Percentiles rank a stretch among this genome's conserved stretches.
phyloP scores from a whole-genome alignment of 2,797 vertebrate genomes.

The Chelon labrosus region DNA sequence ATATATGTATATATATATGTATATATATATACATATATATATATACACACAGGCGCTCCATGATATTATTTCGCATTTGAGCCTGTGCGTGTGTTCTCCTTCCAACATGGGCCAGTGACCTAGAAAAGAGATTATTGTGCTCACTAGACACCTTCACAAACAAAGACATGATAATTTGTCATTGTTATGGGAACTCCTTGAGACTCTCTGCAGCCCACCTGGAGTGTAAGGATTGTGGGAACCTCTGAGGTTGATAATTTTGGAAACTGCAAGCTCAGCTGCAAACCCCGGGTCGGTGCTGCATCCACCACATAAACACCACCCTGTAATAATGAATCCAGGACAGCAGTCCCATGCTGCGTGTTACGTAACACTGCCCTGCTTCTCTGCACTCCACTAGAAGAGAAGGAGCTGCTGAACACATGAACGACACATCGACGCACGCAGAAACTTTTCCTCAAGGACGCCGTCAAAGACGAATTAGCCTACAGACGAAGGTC shows the following conservation, averaged over 20 bases:
- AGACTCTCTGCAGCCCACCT: constrained; percentile 8
- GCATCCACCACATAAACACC: constrained; percentile 45
- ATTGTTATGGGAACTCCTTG: constrained; percentile 31
- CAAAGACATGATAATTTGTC: background rate
- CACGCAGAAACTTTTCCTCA: constrained; percentile 59
- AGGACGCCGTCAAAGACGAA: constrained; percentile 62
- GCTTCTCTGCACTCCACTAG: constrained; percentile 18
- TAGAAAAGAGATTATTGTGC: constrained; percentile 34
- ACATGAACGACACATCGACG: background rate
- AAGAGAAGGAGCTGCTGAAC: background rate
- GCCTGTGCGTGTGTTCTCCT: background rate
- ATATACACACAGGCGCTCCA: too few relatives aligned
- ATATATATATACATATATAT: too few relatives aligned
- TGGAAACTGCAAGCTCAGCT: constrained; percentile 41
- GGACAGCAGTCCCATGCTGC: constrained; percentile 18
- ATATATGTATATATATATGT: too few relatives aligned
- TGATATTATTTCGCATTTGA: too few relatives aligned
- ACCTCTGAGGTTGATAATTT: constrained; percentile 24
- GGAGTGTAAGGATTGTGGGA: constrained; percentile 32
- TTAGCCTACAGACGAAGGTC: constrained; percentile 42
- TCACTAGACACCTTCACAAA: constrained; percentile 1
- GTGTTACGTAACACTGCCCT: constrained; percentile 30
- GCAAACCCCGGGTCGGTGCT: constrained; percentile 34
- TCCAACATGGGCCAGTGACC: background rate
- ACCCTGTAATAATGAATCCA: constrained; percentile 10